phyloP scores from a whole-genome alignment of 2,888 invertebrate genomes.

The Drosophila sordidula region DNA sequence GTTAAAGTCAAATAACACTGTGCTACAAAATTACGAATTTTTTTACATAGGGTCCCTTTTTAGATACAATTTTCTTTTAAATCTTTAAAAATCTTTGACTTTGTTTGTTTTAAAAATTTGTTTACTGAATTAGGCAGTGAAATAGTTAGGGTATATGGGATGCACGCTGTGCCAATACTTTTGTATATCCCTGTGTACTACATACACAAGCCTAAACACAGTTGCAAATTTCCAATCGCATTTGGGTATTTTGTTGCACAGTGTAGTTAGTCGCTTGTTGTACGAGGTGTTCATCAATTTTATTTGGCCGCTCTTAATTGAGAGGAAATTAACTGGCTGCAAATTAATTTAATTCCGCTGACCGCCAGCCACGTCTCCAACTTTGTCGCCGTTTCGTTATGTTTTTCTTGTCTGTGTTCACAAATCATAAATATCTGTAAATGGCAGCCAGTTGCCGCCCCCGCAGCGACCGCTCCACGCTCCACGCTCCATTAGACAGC shows the following conservation, averaged over 20 bases:
- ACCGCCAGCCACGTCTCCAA: constrained; percentile 40
- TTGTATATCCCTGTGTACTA: too few species aligned
- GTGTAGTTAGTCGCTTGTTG: constrained; percentile 39
- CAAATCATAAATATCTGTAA: constrained; percentile 82
- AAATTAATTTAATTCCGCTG: constrained; percentile 61
- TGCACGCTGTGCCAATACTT: too few species aligned
- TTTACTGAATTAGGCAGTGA: too few species aligned
- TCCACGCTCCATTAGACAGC: constrained; percentile 72
- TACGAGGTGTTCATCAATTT: constrained; percentile 36
- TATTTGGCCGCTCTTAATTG: constrained; percentile 49
- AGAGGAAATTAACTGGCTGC: constrained; percentile 58
- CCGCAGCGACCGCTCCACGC: constrained; percentile 51
- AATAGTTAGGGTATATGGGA: too few species aligned
- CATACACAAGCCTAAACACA: too few species aligned
- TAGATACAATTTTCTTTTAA: too few species aligned
- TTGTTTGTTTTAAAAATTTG: too few species aligned
- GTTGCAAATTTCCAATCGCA: too few species aligned
- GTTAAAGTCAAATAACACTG: neutral
- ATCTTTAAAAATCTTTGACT: too few species aligned
- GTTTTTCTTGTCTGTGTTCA: constrained; percentile 43
- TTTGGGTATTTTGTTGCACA: constrained; percentile 5
- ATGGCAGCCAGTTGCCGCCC: constrained; percentile 61
- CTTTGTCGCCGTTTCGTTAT: constrained; percentile 14
- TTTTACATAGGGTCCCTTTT: too few species aligned
- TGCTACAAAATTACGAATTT: neutral